phyloP scores from a whole-genome alignment of 35 echinoderm and acorn worm species.

The Diadema setosum region DNA sequence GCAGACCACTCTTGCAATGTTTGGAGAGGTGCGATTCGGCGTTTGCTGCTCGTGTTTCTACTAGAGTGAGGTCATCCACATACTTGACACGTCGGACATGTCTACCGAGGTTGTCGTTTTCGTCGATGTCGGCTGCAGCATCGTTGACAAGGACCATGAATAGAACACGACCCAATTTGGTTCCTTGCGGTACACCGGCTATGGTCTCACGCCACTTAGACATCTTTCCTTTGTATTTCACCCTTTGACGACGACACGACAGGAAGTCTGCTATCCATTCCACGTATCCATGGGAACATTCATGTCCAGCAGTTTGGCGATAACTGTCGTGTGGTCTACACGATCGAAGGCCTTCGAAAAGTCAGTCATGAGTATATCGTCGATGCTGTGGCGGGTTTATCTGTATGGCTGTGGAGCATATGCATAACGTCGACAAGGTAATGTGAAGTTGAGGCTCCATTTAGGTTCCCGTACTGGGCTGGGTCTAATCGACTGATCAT shows the following conservation, averaged over 20 bases:
- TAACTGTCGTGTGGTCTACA: slow-evolving; percentile 21
- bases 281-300: neutral
- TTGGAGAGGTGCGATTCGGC: neutral
- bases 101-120: neutral
- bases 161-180: neutral
- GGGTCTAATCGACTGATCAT: neutral
- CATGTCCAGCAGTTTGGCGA: neutral
- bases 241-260: neutral
- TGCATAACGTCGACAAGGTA: neutral
- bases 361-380: slow-evolving; percentile 49
- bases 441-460: neutral
- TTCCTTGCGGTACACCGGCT: neutral
- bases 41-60: neutral
- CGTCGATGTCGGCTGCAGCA: neutral
- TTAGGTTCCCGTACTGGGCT: slow-evolving; percentile 4
- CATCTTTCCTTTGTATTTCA: neutral
- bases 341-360: slow-evolving; percentile 69
- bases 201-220: neutral
- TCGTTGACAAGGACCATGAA: neutral
- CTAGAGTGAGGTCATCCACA: neutral
- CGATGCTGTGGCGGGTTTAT: neutral
- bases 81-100: neutral
- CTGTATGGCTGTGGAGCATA: slow-evolving; percentile 6
- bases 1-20: neutral
- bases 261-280: neutral